Conservation (phyloP, 2,113 vertebrate genomes). For the Nycticebus coucang region DNA sequence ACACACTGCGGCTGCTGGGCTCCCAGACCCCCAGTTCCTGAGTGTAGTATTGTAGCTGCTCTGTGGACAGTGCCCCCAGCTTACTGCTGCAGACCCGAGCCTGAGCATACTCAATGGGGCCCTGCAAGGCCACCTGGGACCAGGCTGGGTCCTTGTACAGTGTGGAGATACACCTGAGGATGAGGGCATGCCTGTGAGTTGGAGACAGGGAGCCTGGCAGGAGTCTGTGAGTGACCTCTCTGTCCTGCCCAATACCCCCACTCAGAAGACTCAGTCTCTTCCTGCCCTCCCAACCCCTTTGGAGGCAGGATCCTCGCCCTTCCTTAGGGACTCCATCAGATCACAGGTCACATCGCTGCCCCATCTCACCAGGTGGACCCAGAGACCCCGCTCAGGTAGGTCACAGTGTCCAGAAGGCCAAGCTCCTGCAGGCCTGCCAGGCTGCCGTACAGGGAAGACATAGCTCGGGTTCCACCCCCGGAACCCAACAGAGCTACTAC, state of each 20-base stretch:
- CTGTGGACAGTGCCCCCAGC: conserved; percentile 81
- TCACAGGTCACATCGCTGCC: background rate
- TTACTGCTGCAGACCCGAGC: conserved; percentile 83
- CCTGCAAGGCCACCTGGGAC: conserved; percentile 86
- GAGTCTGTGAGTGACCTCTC: background rate
- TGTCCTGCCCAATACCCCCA: background rate
- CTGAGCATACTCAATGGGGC: conserved; percentile 76
- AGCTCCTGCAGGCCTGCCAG: conserved; percentile 89
- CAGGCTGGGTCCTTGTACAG: conserved; percentile 88
- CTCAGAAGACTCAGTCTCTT: background rate
- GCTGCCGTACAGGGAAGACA: conserved; percentile 89
- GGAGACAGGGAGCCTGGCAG: background rate
- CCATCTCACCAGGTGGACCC: conserved; percentile 90
- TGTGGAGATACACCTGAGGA: conserved; percentile 88
- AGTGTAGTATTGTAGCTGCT: conserved; percentile 86
- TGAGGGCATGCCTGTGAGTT: background rate
- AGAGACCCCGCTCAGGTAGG: conserved; percentile 90
- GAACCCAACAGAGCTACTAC: conserved; percentile 89
- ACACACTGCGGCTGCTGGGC: conserved; percentile 77
- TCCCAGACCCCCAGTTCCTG: conserved; percentile 83
- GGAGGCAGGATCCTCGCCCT: background rate
- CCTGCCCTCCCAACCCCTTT: background rate
- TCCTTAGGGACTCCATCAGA: background rate
- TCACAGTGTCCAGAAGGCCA: conserved; percentile 86
- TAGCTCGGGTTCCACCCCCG: conserved; percentile 90